Percentiles rank a stretch among this genome's conserved stretches.
Conservation (phyloP, 2,113 vertebrate genomes). For the Eptesicus fuscus region DNA sequence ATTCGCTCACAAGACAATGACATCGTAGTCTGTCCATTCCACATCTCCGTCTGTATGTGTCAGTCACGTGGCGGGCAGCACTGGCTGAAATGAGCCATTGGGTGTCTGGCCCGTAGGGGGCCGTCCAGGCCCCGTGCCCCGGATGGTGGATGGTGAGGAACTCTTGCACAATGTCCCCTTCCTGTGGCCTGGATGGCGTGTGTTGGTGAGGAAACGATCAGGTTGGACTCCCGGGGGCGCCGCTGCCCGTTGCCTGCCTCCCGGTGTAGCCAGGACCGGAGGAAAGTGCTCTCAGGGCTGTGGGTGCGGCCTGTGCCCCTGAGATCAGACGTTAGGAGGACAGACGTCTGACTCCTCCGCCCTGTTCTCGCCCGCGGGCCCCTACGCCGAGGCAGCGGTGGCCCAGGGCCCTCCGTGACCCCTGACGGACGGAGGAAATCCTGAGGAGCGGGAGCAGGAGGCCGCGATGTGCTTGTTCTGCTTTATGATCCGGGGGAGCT, state of each 20-base stretch:
- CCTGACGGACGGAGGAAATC: constrained; percentile 15
- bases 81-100: neutral
- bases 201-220: neutral
- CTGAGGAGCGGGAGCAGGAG: constrained; percentile 36
- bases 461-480: constrained; percentile 42
- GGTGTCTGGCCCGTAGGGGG: neutral
- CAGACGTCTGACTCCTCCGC: neutral
- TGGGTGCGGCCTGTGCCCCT: neutral
- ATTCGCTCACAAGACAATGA: neutral
- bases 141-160: neutral
- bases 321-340: constrained; percentile 24
- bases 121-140: neutral
- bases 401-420: neutral
- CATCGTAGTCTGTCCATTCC: neutral
- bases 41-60: neutral
- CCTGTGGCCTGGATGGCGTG: neutral
- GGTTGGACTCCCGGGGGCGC: neutral
- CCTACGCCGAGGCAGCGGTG: neutral
- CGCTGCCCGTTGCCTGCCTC: neutral
- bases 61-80: neutral
- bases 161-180: neutral
- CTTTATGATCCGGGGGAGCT: constrained; percentile 8
- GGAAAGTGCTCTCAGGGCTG: neutral
- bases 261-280: neutral
- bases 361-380: constrained; percentile 8